Evolutionary conservation across 2,113 vertebrate genomes (phyloP).

Genomic region (Clarias gariepinus): DNA sequence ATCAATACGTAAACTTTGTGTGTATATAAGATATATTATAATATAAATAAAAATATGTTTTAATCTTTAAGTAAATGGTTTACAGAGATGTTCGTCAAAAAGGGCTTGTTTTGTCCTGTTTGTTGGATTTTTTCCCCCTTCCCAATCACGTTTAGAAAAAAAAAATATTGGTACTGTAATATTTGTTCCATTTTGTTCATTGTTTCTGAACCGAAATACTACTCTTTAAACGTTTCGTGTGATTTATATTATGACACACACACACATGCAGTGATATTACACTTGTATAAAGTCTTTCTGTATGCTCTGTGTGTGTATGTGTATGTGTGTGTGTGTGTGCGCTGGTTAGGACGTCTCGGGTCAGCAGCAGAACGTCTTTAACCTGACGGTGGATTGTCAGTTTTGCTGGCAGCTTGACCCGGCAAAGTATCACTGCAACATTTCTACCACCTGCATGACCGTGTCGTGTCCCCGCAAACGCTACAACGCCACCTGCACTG

Average conservation of each 20-base stretch:
- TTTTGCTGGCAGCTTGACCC: slow-evolving; percentile 97
- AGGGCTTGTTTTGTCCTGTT: too few species aligned
- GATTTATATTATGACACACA: neutral
- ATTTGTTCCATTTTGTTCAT: neutral
- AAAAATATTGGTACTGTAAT: neutral
- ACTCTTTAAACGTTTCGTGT: neutral
- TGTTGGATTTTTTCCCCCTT: neutral
- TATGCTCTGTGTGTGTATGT: neutral
- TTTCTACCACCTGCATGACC: slow-evolving; percentile 86
- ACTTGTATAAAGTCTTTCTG: neutral
- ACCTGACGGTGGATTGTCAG: slow-evolving; percentile 83
- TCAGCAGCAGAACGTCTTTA: slow-evolving; percentile 76
- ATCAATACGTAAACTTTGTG: too few species aligned
- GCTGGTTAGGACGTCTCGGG: slow-evolving; percentile 75
- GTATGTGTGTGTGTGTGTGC: neutral
- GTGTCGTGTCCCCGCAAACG: slow-evolving; percentile 90
- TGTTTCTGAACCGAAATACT: neutral
- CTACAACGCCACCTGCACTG: slow-evolving; percentile 83
- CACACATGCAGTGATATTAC: neutral
- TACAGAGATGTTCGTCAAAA: too few species aligned
- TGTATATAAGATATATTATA: too few species aligned
- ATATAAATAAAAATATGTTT: too few species aligned
- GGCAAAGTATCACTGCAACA: slow-evolving; percentile 82
- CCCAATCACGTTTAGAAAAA: neutral
- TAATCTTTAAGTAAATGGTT: too few species aligned